Conservation (phyloP, 1,140 invertebrate species). For the Nixonia krombeini region DNA sequence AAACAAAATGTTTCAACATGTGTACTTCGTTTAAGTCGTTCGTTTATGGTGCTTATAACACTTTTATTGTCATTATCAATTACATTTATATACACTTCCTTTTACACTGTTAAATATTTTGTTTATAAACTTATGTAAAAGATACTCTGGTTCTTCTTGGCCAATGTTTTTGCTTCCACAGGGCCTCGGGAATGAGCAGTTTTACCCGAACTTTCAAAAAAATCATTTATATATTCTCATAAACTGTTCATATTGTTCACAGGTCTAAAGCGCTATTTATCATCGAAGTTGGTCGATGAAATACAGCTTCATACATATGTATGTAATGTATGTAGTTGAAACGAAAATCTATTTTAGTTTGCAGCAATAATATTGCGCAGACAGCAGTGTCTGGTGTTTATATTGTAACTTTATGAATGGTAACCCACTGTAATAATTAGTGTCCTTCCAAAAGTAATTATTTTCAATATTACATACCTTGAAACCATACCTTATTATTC, state of each 20-base stretch:
- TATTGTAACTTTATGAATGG: no score
- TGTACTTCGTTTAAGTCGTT: neutral
- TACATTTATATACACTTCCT: no score
- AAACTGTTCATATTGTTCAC: constrained; percentile 3
- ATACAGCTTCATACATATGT: constrained; percentile 47
- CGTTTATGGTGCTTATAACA: neutral
- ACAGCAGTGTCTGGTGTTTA: constrained; percentile 22
- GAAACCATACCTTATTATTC: no score
- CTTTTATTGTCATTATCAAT: no score
- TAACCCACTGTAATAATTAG: no score
- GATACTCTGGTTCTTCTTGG: constrained; percentile 14
- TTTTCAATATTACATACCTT: neutral
- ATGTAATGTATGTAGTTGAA: constrained; percentile 5
- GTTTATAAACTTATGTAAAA: neutral
- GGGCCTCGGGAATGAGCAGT: constrained; percentile 18
- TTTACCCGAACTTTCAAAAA: neutral
- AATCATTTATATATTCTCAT: neutral
- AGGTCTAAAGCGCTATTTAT: constrained; percentile 52
- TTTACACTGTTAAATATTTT: neutral
- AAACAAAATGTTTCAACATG: no score
- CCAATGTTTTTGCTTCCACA: constrained; percentile 30
- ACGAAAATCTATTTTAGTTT: constrained; percentile 3
- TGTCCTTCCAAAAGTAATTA: no score
- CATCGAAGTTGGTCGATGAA: constrained; percentile 58
- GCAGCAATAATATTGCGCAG: constrained; percentile 31